Conservation (phyloP, 2,113 vertebrate species). For the Gopherus evgoodei region DNA sequence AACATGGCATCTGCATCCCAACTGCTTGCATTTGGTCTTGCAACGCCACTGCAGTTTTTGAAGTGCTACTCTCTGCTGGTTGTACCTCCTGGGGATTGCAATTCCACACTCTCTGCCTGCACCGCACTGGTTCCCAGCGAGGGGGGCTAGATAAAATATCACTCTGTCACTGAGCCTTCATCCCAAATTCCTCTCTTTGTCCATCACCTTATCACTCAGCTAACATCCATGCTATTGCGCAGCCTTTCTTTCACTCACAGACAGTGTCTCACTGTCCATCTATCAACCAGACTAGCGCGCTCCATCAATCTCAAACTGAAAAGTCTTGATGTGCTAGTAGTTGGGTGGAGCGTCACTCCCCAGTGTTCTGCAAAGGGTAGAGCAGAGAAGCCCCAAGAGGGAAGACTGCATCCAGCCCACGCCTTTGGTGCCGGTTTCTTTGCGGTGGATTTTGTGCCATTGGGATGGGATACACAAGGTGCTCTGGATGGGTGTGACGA, state of each 20-base stretch:
- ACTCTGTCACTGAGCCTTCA: not conserved
- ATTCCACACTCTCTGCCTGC: rapidly evolving
- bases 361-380: not conserved
- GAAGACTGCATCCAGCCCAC: not conserved
- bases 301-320: not conserved
- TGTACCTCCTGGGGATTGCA: rapidly evolving
- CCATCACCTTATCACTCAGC: rapidly evolving
- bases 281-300: not conserved
- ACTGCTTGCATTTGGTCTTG: not conserved
- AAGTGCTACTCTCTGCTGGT: not conserved
- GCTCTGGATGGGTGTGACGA: no score
- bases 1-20: not conserved
- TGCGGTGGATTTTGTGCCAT: not conserved
- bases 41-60: not conserved
- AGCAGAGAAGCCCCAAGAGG: not conserved
- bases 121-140: rapidly evolving
- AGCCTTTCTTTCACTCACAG: not conserved
- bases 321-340: not conserved
- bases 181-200: not conserved
- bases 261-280: not conserved
- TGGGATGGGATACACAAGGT: rapidly evolving
- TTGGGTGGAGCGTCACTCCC: not conserved
- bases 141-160: not conserved
- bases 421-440: not conserved
- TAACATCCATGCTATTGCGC: rapidly evolving